Percentiles rank a stretch among this genome's conserved stretches.
Conservation (phyloP, 2,888 invertebrate species). For the Pharmacophagus antenor region DNA sequence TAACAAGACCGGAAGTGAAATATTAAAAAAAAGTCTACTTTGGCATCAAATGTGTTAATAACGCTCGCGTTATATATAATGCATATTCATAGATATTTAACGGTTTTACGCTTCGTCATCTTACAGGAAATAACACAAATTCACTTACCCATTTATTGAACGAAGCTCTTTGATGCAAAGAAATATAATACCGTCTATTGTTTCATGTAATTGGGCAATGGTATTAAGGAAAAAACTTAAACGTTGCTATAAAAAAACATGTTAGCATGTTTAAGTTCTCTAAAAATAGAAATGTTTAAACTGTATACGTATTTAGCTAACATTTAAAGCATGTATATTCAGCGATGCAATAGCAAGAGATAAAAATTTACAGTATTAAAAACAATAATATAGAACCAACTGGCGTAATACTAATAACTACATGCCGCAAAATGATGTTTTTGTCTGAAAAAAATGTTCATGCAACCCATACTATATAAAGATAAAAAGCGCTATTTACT, state of each 20-base stretch:
- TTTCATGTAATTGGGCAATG: background rate
- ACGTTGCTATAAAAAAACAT: background rate
- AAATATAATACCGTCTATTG: constrained; percentile 29
- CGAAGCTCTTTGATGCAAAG: constrained; percentile 18
- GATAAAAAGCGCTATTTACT: background rate
- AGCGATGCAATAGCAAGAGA: too few species aligned
- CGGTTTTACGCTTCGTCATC: constrained; percentile 15
- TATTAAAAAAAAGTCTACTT: too few species aligned
- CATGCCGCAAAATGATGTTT: too few species aligned
- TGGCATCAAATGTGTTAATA: background rate
- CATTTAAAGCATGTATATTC: background rate
- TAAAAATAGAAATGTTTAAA: background rate
- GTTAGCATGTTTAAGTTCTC: background rate
- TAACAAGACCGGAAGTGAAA: too few species aligned
- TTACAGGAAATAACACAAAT: constrained; percentile 23
- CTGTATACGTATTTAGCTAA: background rate
- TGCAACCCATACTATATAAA: background rate
- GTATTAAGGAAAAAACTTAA: background rate
- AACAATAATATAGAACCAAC: too few species aligned
- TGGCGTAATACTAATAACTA: too few species aligned
- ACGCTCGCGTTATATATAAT: background rate
- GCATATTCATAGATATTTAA: background rate
- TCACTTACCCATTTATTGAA: constrained; percentile 9
- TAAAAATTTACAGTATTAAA: too few species aligned
- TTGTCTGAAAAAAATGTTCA: too few species aligned